Percentiles rank a stretch among this genome's conserved stretches.
These are phyloP conservation scores for Eupithecia insigniata DNA, from an alignment of 2,888 invertebrate species.

Conservation along the genomic window DNA sequence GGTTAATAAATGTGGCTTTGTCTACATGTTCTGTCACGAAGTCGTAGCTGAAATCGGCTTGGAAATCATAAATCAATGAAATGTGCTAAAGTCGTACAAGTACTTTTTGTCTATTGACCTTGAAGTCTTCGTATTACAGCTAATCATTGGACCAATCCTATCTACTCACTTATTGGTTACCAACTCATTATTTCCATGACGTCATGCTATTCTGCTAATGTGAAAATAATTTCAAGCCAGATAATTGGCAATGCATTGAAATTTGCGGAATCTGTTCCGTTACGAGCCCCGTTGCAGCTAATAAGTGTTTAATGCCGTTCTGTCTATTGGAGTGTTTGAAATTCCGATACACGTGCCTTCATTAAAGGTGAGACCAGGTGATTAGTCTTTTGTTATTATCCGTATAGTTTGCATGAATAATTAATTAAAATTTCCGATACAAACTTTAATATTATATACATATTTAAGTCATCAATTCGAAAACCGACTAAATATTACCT, in stretches of 20 bases:
- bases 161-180: neutral
- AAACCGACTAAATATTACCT: no score
- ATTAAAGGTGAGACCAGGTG: neutral
- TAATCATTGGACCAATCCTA: slow-evolving; percentile 1
- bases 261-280: slow-evolving; percentile 30
- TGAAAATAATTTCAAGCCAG: slow-evolving; percentile 7
- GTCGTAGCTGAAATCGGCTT: neutral
- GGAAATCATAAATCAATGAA: neutral
- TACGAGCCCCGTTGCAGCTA: slow-evolving; percentile 11
- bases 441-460: no score
- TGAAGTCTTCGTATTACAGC: slow-evolving; percentile 1
- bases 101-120: neutral
- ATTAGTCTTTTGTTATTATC: neutral
- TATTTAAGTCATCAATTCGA: no score
- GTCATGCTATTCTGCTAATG: neutral
- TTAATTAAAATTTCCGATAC: no score
- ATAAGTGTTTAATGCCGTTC: neutral
- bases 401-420: neutral
- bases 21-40: neutral
- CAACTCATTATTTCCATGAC: neutral
- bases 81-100: neutral
- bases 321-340: neutral
- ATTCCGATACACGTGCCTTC: neutral
- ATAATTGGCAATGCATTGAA: slow-evolving; percentile 26
- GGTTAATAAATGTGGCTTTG: neutral